Evolutionary conservation across 1,140 invertebrate genomes (phyloP), one percentile per base, ranked within the genome.

Genomic region (Halictus rubicundus): DNA sequence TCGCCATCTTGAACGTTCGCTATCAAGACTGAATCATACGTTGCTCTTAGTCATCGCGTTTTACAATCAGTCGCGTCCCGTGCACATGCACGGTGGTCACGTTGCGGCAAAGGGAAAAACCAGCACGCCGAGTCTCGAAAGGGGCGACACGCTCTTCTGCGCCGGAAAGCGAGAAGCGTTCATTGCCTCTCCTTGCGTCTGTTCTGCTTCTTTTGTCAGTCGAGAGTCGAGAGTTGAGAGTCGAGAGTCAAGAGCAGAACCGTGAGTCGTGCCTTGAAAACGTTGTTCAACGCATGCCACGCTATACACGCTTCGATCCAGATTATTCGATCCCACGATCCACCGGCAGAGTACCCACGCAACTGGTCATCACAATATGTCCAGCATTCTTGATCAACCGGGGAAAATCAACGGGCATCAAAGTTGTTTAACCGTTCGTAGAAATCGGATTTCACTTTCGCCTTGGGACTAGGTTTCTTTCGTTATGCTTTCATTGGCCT

Each of bases 121-220:
- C 63, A 49, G 27, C 37, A 57, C 59, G 59, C 70, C 60, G 52
- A 74, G 79, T 82, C 73, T 78, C 80, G 76, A 81, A 82, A 86
- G 85, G 86, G 86, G 90, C 84, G 90, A 89, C 87, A 91, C 89
- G 90, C 86, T 92, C 87, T 89, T 92, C 88, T 90, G 91, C 89
- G 85, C 82, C 89, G 89, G 90, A 91, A 92, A 92, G 88, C 89
- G 89, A n/a, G n/a, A 92, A 92, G 90, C 81, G 84, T 76, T 83
- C 72, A 46, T 70, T 70, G 72, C 19, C 65, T 85, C 68, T 78
- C 68, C 46, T 69, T 52, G 16, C n/a, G 42, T 12, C 10, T 10
- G 10, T 57, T 32, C 68, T 71, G 68, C 60, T 87, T 87, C 75
- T 84, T 82, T 75, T 80, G 71, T 83, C 54, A 73, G 68, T 64